These are phyloP conservation scores for Leptodactylus fallax DNA, from an alignment of 2,797 vertebrate genomes.

Conservation along the genomic window DNA sequence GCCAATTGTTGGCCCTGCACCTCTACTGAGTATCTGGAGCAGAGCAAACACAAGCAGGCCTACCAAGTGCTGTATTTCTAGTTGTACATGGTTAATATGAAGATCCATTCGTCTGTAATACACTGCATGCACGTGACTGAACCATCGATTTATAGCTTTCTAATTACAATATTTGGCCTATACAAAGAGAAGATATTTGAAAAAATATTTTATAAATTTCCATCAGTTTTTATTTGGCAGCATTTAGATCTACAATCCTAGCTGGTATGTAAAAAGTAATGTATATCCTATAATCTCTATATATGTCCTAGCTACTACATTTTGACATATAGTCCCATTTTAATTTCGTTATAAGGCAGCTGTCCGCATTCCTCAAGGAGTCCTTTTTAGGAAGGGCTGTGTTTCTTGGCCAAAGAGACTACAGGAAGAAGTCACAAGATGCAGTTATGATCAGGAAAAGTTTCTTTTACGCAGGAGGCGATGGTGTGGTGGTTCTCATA, in stretches of 20 bases:
- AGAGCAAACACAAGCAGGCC: neutral
- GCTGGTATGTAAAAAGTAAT: neutral
- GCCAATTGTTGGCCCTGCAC: conserved; percentile 32
- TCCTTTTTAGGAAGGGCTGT: no score
- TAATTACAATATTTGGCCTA: neutral
- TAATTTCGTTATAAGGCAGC: neutral
- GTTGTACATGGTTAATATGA: neutral
- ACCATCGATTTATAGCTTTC: neutral
- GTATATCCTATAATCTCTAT: neutral
- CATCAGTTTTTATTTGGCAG: neutral
- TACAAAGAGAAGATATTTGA: neutral
- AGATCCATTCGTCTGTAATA: neutral
- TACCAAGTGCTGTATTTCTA: neutral
- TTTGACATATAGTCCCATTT: no score
- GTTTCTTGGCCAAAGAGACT: no score
- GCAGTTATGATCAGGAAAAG: no score
- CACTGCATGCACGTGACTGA: neutral
- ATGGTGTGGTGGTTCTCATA: no score
- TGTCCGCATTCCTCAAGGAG: no score
- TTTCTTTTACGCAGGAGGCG: no score
- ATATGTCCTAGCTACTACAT: neutral
- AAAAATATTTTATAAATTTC: neutral
- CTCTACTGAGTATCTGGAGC: conserved; percentile 17
- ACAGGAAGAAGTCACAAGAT: no score
- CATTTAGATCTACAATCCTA: no score